Base-by-base conservation (phyloP, 2,797 vertebrate species). In the Intellagama lesueurii region DNA sequence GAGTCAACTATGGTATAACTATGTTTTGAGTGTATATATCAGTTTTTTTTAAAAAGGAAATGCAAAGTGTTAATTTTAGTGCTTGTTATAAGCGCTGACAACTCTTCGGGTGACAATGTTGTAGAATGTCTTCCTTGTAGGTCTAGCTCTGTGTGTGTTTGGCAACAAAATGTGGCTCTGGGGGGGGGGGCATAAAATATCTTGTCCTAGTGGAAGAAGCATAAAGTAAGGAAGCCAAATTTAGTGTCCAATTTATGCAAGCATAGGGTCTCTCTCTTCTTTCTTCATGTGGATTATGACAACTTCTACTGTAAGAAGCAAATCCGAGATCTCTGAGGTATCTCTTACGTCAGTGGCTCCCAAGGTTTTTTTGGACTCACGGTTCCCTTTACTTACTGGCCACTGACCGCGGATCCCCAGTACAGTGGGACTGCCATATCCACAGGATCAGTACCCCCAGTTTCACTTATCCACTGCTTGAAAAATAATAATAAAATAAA, bases 1-100 rank as follows among this genome's bases (percentile, higher is more conserved):
- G 79, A 93, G 76, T 93, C 86, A 80, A 44, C 8, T 0, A 12
- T 66, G 40, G 76, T 75, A 81, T 79, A 89, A 88, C 49, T 88
- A 82, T 87, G 44, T 28, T 81, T n/a, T 30, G 72, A 40, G 40
- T 40, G 40, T 40, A 40, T 22, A 22, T n/a, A 52, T 89, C 56
- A 80, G n/a, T n/a, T 90, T 73, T 92, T 91, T 93, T 47, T 44
- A 89, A 81, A 91, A 91, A 17, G 9, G 88, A 88, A 70, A 85
- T 28, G 66, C 85, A 1, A 70, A 68, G 30, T 90, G 93, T 92
- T 40, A 28, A 56, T 81, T 69, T 88, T 91, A 80, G 19, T 91
- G 7, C 89, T 72, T 28, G 56, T 88, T 12, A 1, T n/a, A n/a
- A n/a, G n/a, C n/a, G 40, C 40, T 40, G 40, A 40, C 40, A 40